A percentile compares a stretch with the other conserved stretches of the same genome.
Conservation (phyloP, 2,888 invertebrate genomes). For the Myathropa florea region DNA sequence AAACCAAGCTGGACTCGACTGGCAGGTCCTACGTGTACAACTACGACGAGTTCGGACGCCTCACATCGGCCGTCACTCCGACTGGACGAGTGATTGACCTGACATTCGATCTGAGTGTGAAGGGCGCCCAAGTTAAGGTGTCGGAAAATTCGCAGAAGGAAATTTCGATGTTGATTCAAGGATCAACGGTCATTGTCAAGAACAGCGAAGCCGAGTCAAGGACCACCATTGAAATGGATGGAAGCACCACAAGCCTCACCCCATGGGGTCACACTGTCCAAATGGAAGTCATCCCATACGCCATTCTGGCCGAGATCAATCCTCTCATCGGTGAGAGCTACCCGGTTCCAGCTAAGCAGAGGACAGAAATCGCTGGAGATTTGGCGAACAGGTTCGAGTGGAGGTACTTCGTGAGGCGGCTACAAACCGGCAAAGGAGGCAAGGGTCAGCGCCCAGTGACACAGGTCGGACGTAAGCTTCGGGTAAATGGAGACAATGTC, state of each 20-base stretch:
- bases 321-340: conserved; percentile 94
- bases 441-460: conserved; percentile 84
- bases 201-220: conserved; percentile 91
- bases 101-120: conserved; percentile 93
- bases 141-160: conserved; percentile 91
- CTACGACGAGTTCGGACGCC: conserved; percentile 96
- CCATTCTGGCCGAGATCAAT: conserved; percentile 92
- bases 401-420: conserved; percentile 93
- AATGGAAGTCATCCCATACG: conserved; percentile 95
- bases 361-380: conserved; percentile 94
- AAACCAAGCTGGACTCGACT: conserved; percentile 93
- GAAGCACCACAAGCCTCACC: conserved; percentile 89
- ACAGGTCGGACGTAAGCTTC: conserved; percentile 91
- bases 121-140: conserved; percentile 93
- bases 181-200: conserved; percentile 90
- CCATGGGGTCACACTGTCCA: conserved; percentile 94
- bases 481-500: conserved; percentile 95
- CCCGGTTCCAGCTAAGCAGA: conserved; percentile 94
- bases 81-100: conserved; percentile 96
- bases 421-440: conserved; percentile 83
- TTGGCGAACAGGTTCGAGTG: conserved; percentile 96
- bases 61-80: conserved; percentile 95
- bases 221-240: conserved; percentile 90
- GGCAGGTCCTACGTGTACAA: conserved; percentile 95
- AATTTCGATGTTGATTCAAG: conserved; percentile 92